Base-by-base conservation (phyloP, 2,797 vertebrate genomes). In the Cygnus olor region DNA sequence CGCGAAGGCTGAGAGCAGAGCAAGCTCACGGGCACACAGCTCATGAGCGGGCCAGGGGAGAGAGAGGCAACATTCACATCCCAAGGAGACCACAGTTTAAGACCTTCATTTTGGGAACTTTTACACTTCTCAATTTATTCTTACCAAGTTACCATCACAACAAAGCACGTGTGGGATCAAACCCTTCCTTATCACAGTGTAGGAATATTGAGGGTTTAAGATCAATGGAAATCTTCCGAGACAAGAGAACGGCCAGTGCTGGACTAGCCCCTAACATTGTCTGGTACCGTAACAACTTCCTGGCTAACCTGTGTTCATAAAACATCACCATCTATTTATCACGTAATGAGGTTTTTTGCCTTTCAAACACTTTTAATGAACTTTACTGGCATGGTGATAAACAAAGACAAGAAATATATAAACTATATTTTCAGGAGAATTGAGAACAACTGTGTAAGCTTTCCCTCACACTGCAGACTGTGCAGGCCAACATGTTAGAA, bases 1-100 rank as follows among this genome's bases (percentile, higher is more conserved):
- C 32, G 4, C 0, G 4, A 38, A 11, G 2, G 28, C 49, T 24
- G 42, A 34, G 22, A 45, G 36, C 47, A 40, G 66, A 73, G n/a
- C 65, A 53, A 42, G 21, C 54, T 60, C 10, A 0, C 2, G 1
- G 2, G 22, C 40, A 49, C 1, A 20, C 21, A 42, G 66, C 66
- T 28, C 10, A 0, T 1, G 0, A 9, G 21, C 2, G 1, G 25
- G 38, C 11, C 1, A 0, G 47, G 22, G 51, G 5, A 32, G 30
- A 8, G 44, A 17, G 36, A 42, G 51, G 18, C 18, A 57, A 4
- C 38, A 2, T 21, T 19, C 3, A 0, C 4, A 9, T 9, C 32
- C 42, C 42, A 49, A 12, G 22, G 34, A 80, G 61, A 60, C 14
- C 25, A 28, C 47, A 28, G 4, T 14, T 4, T 25, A 54, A 61